Base-by-base conservation (phyloP, 1,140 invertebrate species). In the Pogonognathellus flavescens region DNA sequence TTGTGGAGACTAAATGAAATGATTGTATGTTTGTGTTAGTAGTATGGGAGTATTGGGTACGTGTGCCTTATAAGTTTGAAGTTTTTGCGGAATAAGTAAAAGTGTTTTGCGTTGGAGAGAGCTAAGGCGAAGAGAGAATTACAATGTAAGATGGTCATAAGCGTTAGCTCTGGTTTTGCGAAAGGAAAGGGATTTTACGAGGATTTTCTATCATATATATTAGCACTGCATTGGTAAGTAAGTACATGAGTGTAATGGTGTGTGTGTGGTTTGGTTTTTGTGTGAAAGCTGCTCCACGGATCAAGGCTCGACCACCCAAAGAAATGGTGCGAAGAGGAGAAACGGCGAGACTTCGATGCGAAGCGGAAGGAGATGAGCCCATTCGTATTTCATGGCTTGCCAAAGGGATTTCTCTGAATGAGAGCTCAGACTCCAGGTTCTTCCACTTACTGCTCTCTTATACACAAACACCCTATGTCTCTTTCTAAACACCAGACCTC, bases 331-430 rank as follows among this genome's bases (percentile, higher is more conserved):
- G 94, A 89, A 94, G 95, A 89, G 93, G 93, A 6, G 94, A 95
- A 89, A 94, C 93, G 0, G 94, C 94, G 1, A 92, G 93, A 60
- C 90, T 97, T 70, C 93, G 94, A 81, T 97, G 95, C 89, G 93
- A 95, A 89, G 95, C 96, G 5, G 94, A 94, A 88, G 96, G 96
- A 4, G 95, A 97, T 90, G 94, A 94, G 89, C 96, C 95, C 66
- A 93, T 97, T 72, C 95, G 93, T 85, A 93, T 96, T 14, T 93
- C 93, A 66, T 96, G 95, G 95, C 84, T 89, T 18, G 59, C 85
- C 20, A 89, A 89, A 81, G 89, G 88, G 5, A 53, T 84, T 31
- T 18, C 83, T 70, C 55, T 88, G 13, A 80, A 85, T 14, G 52
- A 85, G 18, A 87, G 72, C 20, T 59, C 84, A n/a, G 85, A 88